A percentile compares a stretch with the other conserved stretches of the same genome.
Evolutionary conservation across 2,113 vertebrate species (phyloP).

Genomic region (Noturus placidus): DNA sequence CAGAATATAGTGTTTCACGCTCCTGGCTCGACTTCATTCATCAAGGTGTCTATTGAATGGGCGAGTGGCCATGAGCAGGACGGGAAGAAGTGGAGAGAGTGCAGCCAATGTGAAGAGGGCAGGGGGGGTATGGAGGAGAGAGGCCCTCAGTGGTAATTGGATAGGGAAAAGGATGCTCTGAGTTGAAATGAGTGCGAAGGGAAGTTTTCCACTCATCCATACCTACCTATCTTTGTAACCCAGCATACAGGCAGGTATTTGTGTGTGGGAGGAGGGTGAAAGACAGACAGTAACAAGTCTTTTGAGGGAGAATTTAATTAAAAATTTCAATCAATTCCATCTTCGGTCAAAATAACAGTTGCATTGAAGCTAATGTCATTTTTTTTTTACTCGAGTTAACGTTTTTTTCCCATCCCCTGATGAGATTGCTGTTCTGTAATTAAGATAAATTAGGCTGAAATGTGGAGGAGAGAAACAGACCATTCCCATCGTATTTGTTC

Average conservation of each 20-base stretch:
- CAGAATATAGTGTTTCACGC: slow-evolving; percentile 58
- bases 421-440: slow-evolving; percentile 55
- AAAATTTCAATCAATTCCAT: slow-evolving; percentile 53
- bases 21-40: slow-evolving; percentile 54
- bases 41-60: slow-evolving; percentile 54
- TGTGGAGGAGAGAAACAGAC: slow-evolving; percentile 39
- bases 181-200: slow-evolving; percentile 33
- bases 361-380: slow-evolving; percentile 34
- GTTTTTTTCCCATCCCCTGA: slow-evolving; percentile 39
- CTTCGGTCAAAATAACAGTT: slow-evolving; percentile 41
- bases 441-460: slow-evolving; percentile 55
- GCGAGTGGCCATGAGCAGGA: slow-evolving; percentile 45
- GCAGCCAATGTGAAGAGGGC: slow-evolving; percentile 47
- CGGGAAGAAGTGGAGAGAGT: slow-evolving; percentile 61
- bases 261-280: background rate
- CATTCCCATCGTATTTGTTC: slow-evolving; percentile 50
- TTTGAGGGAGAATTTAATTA: slow-evolving; percentile 47
- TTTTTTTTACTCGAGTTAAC: slow-evolving; percentile 25
- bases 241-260: background rate
- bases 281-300: slow-evolving; percentile 33
- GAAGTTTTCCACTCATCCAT: slow-evolving; percentile 25
- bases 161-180: slow-evolving; percentile 45
- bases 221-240: slow-evolving; percentile 22
- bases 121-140: slow-evolving; percentile 24
- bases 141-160: slow-evolving; percentile 42